Base-by-base conservation (phyloP, 2,888 invertebrate genomes). In the Idaea dimidiata region DNA sequence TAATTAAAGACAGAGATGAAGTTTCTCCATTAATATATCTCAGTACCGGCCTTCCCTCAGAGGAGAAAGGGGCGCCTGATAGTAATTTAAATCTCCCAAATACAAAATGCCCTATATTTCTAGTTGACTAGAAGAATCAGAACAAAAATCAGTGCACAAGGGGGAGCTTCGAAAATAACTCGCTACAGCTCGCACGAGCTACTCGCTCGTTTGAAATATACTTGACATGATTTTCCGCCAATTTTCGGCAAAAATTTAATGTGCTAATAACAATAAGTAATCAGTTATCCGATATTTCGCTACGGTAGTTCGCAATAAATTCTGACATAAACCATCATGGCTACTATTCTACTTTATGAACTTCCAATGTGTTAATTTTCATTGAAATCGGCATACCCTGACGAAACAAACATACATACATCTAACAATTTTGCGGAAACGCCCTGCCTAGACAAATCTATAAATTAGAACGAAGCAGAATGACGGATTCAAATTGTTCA, bases 401-500 rank as follows among this genome's bases (percentile, higher is more conserved):
- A 24, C 3, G 24, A 24, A 24, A 24, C 24, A 24, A 24, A 24
- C 24, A 24, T 3, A 24, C 24, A 24, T 3, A 1, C 24, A 24
- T 24, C n/a, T 14, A 43, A 33, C 1, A 33, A 33, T 33, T 33
- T 33, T 33, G 33, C 7, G 14, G 33, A 1, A 33, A 57, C 60
- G 56, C n/a, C 61, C 59, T 55, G 54, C 54, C 60, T 62, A 60
- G 66, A 60, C 18, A 7, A 56, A 4, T 55, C 61, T 64, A 66
- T 64, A 65, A 67, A 69, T 66, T 55, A 58, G 17, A 18, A 17
- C 14, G 16, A 56, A 56, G 24, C 24, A 16, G 57, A 59, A 31
- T 57, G 62, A 24, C 62, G 62, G 62, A 60, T 63, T 64, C 59
- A 59, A 64, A 61, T 59, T 61, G 64, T 58, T 24, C 58, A 63